Base-by-base conservation (phyloP, 2,888 invertebrate genomes). In the Lasioglossum leucozonium region DNA sequence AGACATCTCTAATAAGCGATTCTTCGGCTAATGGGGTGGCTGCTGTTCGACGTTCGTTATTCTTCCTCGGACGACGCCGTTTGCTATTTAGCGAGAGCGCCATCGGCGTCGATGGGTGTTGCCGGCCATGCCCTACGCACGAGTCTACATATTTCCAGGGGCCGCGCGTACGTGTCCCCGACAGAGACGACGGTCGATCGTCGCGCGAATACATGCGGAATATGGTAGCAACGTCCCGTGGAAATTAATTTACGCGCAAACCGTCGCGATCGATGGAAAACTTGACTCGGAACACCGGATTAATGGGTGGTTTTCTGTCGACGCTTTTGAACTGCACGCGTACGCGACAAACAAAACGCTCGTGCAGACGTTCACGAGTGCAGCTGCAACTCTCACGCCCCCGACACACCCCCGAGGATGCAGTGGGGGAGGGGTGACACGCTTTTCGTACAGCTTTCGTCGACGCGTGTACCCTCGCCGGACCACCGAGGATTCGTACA, bases 331-430 rank as follows among this genome's bases (percentile, higher is more conserved):
- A 37, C 22, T 58, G 73, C 73, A n/a, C 72, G 55, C 26, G 40
- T 51, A 58, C 72, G 34, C 37, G 47, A 47, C 62, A 62, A 62
- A 37, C 37, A 34, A 67, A 18, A 37, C 37, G 67, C 90, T 88
- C 91, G 91, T 91, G 90, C 87, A 84, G 84, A 82, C 71, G 55
- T 55, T n/a, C 86, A 86, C 71, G 85, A 84, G 89, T 84, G 87
- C 92, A 89, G 91, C 91, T 92, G 92, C 90, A 87, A 82, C 88
- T 90, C 88, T 80, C 93, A 94, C 94, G 94, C 94, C 94, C 91
- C 91, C 92, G 93, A 93, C 94, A 94, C 94, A 93, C 94, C 94
- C 93, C 91, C 87, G 79, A 80, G 84, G 82, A 85, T 90, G 84
- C 89, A 81, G n/a, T n/a, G n/a, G n/a, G n/a, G 82, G 80, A 91